Evolutionary conservation across 2,797 vertebrate genomes (phyloP).

Genomic region (Simalia tracyae): DNA sequence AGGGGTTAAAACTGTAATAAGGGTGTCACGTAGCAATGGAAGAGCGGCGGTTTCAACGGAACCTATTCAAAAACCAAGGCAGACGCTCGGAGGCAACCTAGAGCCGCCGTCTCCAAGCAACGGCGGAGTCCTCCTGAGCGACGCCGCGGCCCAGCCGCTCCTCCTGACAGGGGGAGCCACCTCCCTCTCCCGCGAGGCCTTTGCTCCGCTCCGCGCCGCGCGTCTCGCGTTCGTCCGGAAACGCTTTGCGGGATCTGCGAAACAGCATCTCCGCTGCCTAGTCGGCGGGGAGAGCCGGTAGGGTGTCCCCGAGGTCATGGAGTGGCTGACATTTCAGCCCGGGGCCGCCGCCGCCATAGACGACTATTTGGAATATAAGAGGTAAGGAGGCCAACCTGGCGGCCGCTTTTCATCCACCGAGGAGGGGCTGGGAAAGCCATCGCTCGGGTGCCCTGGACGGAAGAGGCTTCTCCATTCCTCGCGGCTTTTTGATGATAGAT

Average conservation of each 20-base stretch:
- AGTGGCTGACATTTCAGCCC: slow-evolving; percentile 55
- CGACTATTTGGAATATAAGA: slow-evolving; percentile 67
- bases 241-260: too few relatives aligned
- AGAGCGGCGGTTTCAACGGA: not conserved
- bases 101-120: slow-evolving; percentile 1
- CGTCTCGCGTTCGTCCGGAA: not conserved
- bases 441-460: too few relatives aligned
- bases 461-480: not conserved
- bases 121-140: not conserved
- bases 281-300: not conserved
- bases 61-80: not conserved
- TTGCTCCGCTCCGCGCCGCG: not conserved
- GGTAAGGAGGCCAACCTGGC: slow-evolving; percentile 56
- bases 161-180: not conserved
- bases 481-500: not conserved
- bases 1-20: not conserved
- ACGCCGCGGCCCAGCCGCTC: not conserved
- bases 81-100: not conserved
- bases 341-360: slow-evolving; percentile 57
- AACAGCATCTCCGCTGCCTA: not conserved
- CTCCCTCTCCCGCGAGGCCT: too few relatives aligned
- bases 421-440: rapidly evolving
- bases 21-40: not conserved
- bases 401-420: not conserved
- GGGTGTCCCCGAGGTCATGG: slow-evolving; percentile 51